Base-by-base conservation (phyloP, 2,888 invertebrate genomes). In the Formica aserva region DNA sequence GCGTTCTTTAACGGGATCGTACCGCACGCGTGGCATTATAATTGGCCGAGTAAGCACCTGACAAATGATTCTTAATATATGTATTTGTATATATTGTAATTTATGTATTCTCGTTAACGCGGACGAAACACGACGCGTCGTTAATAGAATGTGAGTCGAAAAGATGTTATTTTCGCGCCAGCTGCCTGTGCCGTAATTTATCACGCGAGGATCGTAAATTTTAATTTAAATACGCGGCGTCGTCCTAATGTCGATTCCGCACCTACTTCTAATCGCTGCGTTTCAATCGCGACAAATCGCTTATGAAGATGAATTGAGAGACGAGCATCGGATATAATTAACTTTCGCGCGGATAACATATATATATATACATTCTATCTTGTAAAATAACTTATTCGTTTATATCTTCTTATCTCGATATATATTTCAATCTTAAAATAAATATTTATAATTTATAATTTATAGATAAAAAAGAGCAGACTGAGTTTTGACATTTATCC, bases 41-140 rank as follows among this genome's bases (percentile, higher is more conserved):
- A 78, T 69, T 78, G 57, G 41, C 18, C 41, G 8, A 57, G 32
- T 29, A 38, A 57, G 9, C 57, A 45, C 3, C 57, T 69, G 77
- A 69, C 57, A 57, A 78, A 78, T 78, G 77, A 41, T 60, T 45
- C 69, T 78, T 69, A 78, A 78, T 55, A 41, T 57, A 55, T 57
- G 77, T 77, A 69, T 78, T 78, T 69, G 69, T 78, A 41, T 48
- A n/a, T 67, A 77, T 41, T n/a, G 69, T 78, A 78, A 78, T 78
- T 78, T 78, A 78, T 78, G 69, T 69, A 78, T 69, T 41, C 57
- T 57, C 48, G 77, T 78, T 78, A 69, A 48, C 67, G 35, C 77
- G 41, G n/a, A 57, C 18, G 48, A 48, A 48, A 48, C 18, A 78
- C 69, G 57, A 69, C 32, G 57, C 32, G 32, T n/a, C 29, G 22